Evolutionary conservation across 2,797 vertebrate genomes (phyloP), one percentile per base, ranked within the genome.

Genomic region (Urosaurus nigricauda): DNA sequence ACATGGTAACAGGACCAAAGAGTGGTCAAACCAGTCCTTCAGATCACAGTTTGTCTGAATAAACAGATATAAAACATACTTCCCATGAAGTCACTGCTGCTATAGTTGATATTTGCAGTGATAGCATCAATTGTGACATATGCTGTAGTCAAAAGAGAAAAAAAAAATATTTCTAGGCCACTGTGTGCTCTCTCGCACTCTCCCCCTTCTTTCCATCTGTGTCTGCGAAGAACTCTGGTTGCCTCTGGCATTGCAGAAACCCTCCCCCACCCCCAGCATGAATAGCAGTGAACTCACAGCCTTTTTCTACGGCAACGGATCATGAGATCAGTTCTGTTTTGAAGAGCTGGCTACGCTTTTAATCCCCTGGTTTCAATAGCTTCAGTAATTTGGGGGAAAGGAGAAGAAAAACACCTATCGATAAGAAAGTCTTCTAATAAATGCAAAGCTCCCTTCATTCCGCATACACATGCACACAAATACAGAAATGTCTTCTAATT

Each of bases 391-490:
- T 84, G 80, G 84, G 90, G 2, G 26, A 89, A 73, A 26, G n/a
- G 68, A 40, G n/a, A 74, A 87, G 87, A 87, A 90, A 89, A 19
- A 29, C 53, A 89, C n/a, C 85, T 85, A 92, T 84, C 83, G 58
- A 92, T 94, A 94, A 87, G 90, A 93, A 95, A 65, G 85, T 90
- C 93, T 93, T 92, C 89, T 94, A 93, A 93, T 94, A 95, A 96
- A 92, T 75, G 82, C 86, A 79, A 90, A 65, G 83, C 58, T 29
- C 75, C 81, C 47, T 53, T 37, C 53, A 70, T 84, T 77, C 80
- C 60, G 2, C 70, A n/a, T 21, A 17, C 60, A 43, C 32, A 14
- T 35, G 16, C 74, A 87, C 87, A 21, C 53, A 2, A 73, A 87
- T 86, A 43, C 68, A n/a, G 79, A 92, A 71, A 71, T 85, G 90